Conservation (phyloP, 1,140 invertebrate genomes). For the Liolophura sinensis region DNA sequence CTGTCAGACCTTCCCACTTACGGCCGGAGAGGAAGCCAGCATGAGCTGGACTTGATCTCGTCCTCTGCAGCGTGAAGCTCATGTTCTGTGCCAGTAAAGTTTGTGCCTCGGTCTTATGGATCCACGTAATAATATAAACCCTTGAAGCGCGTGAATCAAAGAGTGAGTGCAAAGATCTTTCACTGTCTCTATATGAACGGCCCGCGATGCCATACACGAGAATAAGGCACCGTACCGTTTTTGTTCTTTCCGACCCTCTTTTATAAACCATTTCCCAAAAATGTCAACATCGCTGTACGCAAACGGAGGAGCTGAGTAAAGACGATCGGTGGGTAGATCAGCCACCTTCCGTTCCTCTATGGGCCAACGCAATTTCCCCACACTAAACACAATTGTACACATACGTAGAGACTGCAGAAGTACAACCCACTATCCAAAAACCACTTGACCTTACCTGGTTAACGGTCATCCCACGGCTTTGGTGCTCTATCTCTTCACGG, state of each 20-base stretch:
- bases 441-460: too few relatives aligned
- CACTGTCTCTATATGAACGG: too few relatives aligned
- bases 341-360: slow-evolving; percentile 8
- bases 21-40: too few relatives aligned
- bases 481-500: too few relatives aligned
- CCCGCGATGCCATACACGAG: slow-evolving; percentile 17
- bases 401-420: too few relatives aligned
- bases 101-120: slow-evolving; percentile 16
- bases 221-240: slow-evolving; percentile 20
- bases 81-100: slow-evolving; percentile 20
- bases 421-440: too few relatives aligned
- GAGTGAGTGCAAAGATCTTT: slow-evolving; percentile 23
- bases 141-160: slow-evolving; percentile 22
- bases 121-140: slow-evolving; percentile 18
- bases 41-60: too few relatives aligned
- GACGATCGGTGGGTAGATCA: slow-evolving; percentile 8
- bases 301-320: slow-evolving; percentile 8
- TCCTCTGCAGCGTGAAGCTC: slow-evolving; percentile 9
- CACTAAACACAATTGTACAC: too few relatives aligned
- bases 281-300: slow-evolving; percentile 12
- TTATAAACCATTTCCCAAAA: slow-evolving; percentile 18
- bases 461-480: too few relatives aligned
- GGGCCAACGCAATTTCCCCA: too few relatives aligned
- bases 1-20: too few relatives aligned
- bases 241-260: slow-evolving; percentile 8